Base-by-base conservation (phyloP, 1,140 invertebrate genomes). In the Ceratosolen solmsi region DNA sequence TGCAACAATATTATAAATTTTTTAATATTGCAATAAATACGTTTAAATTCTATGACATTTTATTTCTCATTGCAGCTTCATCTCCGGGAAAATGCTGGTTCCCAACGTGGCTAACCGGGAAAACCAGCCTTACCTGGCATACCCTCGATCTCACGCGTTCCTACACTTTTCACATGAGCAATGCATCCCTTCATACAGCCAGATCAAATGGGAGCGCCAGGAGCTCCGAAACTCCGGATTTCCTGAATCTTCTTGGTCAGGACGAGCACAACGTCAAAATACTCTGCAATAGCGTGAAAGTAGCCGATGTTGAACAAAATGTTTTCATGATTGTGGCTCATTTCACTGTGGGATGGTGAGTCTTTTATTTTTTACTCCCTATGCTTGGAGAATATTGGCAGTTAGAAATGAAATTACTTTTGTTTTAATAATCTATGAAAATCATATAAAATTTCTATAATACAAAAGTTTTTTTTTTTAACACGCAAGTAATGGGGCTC, bases 281-380 rank as follows among this genome's bases (percentile, higher is more conserved):
- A 46, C 93, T 95, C 0, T 95, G 94, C 84, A 94, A 94, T 86
- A 94, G 92, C n/a, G 94, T 95, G 38, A 90, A 94, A 82, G 93
- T 94, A 80, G 92, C 92, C 5, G 90, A 89, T 65, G 84, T 92
- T 11, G 93, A 94, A 11, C 93, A 93, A 83, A 93, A 93, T 25
- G 91, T 93, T 82, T 93, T 94, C 27, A 94, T 93, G 85, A 91
- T 95, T 36, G 93, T 96, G 2, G 94, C 95, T 0, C 95, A 96
- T 86, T 93, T 95, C 83, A 96, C 95, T 0, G 93, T 93, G n/a
- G 95, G 95, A 91, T 96, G 95, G 95, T 96, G 86, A 94, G 92
- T 38, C 9, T 38, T 9, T 60, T 60, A 0, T 30, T 30, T 60
- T 30, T n/a, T n/a, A n/a, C n/a, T n/a, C n/a, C n/a, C n/a, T n/a